Base-by-base conservation (phyloP, 2,113 vertebrate genomes). In the Circaetus cinerascens region DNA sequence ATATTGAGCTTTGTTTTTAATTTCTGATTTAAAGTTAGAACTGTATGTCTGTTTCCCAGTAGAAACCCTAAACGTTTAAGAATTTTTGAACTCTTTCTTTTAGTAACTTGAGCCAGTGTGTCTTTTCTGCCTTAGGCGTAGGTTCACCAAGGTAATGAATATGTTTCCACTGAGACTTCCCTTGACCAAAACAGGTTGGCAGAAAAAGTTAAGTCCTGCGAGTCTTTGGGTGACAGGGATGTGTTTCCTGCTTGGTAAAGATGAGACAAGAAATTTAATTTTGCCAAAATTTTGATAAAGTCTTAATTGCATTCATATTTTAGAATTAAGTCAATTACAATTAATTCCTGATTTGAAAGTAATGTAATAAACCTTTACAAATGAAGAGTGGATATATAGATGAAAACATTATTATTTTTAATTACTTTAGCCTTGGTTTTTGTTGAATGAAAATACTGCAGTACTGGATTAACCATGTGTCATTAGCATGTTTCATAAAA, bases 11-110 rank as follows among this genome's bases (percentile, higher is more conserved):
- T 91, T 90, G 29, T 4, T 92, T 92, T 93, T 51, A 62, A 34
- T 91, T 95, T 79, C 85, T 95, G 43, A 74, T 95, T 85, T 84
- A 67, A 90, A 62, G 71, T 69, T 66, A 92, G 36, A 60, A 81
- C 75, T 63, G 32, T 40, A 20, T 82, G n/a, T 93, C 85, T 96
- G 9, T 64, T 91, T 97, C 72, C 53, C 34, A 62, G 11, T 21
- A 81, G 60, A 86, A 91, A 64, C 32, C 6, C 36, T 56, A 46
- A 73, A 56, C 1, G 5, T 41, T 66, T 60, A 34, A 91, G 45
- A 59, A 29, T n/a, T 89, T 62, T 67, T 87, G 13, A 87, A 32
- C 72, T 71, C 34, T 91, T 88, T 30, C 68, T 73, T 30, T 91
- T 88, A n/a, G 43, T 78, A 90, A 77, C 76, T 74, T 79, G 81